phyloP scores from a whole-genome alignment of 2,797 vertebrate genomes.

The Danio jaintianensis region DNA sequence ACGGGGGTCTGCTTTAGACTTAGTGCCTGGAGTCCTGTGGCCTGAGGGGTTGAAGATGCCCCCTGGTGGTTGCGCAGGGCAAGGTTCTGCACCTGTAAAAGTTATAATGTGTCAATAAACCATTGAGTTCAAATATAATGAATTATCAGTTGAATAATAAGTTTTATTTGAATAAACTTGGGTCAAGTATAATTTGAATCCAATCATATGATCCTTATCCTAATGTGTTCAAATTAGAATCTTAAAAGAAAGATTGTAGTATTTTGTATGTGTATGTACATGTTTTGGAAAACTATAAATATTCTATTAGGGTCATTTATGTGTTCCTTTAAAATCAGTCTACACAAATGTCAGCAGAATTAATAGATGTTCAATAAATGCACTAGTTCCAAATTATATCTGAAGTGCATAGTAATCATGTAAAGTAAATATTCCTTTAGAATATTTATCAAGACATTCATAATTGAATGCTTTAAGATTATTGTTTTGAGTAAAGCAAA shows the following conservation, averaged over 20 bases:
- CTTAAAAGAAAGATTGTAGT: not conserved
- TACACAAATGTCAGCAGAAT: not conserved
- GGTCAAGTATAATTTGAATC: not conserved
- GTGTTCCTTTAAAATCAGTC: not conserved
- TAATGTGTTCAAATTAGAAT: not conserved
- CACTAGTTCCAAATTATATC: not conserved
- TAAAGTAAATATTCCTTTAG: not conserved
- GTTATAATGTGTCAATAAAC: constrained; percentile 3
- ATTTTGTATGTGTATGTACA: too few species aligned
- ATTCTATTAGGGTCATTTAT: not conserved
- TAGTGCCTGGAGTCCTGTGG: constrained; percentile 83
- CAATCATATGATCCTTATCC: not conserved
- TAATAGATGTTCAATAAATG: not conserved
- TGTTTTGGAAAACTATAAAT: not conserved
- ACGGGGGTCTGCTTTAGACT: constrained; percentile 86
- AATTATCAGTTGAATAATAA: not conserved
- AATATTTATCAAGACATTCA: not conserved
- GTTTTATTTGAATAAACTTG: too few species aligned
- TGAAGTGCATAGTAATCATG: not conserved
- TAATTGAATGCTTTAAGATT: constrained; percentile 9
- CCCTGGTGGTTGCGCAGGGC: constrained; percentile 88
- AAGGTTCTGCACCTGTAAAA: constrained; percentile 78
- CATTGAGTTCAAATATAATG: not conserved
- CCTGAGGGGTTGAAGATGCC: constrained; percentile 59
- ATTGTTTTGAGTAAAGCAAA: not conserved